These are phyloP conservation scores for Macrotus californicus DNA, from an alignment of 2,113 vertebrate species.

Conservation along the genomic window DNA sequence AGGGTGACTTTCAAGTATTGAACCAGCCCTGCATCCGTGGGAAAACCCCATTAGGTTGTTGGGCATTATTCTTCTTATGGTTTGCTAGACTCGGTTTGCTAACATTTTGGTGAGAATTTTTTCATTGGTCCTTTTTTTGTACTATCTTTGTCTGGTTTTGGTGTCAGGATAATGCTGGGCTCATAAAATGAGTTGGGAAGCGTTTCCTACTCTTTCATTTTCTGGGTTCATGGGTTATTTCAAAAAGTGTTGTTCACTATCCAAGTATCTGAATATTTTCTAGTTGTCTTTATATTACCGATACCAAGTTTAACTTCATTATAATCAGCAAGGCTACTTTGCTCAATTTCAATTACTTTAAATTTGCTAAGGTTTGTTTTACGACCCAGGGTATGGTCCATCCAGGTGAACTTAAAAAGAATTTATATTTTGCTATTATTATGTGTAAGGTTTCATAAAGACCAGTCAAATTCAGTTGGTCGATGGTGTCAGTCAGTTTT, in stretches of 20 bases:
- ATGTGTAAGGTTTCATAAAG: neutral
- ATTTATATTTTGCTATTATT: neutral
- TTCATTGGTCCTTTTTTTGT: neutral
- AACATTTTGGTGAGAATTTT: neutral
- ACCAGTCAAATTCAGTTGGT: neutral
- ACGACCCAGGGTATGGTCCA: neutral
- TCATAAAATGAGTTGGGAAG: neutral
- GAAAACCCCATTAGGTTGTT: neutral
- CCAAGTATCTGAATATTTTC: neutral
- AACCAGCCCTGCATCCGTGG: neutral
- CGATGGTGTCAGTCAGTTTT: neutral
- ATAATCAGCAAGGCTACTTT: neutral
- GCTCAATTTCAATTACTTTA: neutral
- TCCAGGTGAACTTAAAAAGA: neutral
- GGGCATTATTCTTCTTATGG: neutral
- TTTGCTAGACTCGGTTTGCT: neutral
- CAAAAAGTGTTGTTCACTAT: neutral
- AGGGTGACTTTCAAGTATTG: neutral
- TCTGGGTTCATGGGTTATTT: neutral
- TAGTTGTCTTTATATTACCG: neutral
- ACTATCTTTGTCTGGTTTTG: neutral
- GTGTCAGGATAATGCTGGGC: neutral
- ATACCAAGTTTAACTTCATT: neutral
- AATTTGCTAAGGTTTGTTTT: neutral
- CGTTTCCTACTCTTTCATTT: neutral